Evolutionary conservation across 2,797 vertebrate species (phyloP).

Genomic region (Paedocypris micromegethes): DNA sequence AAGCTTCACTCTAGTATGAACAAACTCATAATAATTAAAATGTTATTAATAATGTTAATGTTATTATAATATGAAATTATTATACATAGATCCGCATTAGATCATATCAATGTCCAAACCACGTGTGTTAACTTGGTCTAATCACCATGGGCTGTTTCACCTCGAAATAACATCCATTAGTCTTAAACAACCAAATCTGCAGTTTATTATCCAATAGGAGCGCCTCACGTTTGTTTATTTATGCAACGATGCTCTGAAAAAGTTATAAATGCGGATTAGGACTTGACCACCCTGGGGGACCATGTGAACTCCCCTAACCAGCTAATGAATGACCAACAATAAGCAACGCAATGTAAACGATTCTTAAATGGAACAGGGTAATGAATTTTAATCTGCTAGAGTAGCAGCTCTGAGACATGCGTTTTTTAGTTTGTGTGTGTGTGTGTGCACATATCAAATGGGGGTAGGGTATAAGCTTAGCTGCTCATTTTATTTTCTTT

Average conservation of each 20-base stretch:
- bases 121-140: too few relatives aligned
- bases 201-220: background rate
- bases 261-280: conserved; percentile 43
- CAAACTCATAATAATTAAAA: background rate
- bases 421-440: conserved; percentile 66
- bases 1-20: background rate
- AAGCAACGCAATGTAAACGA: conserved; percentile 58
- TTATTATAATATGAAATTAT: background rate
- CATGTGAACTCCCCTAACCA: conserved; percentile 44
- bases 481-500: conserved; percentile 55
- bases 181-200: background rate
- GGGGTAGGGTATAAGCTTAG: conserved; percentile 47
- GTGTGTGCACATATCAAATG: conserved; percentile 42
- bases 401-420: conserved; percentile 73
- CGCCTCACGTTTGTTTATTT: conserved; percentile 1
- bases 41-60: background rate
- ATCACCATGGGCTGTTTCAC: too few relatives aligned
- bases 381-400: conserved; percentile 80
- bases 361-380: conserved; percentile 69
- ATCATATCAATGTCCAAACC: too few relatives aligned
- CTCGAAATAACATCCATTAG: too few relatives aligned
- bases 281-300: conserved; percentile 39
- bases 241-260: conserved; percentile 33
- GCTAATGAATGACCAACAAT: conserved; percentile 52
- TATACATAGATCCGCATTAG: too few relatives aligned